A percentile compares a stretch with the other conserved stretches of the same genome.
phyloP scores from a whole-genome alignment of 2,888 invertebrate genomes.

The Plebejus melissa region DNA sequence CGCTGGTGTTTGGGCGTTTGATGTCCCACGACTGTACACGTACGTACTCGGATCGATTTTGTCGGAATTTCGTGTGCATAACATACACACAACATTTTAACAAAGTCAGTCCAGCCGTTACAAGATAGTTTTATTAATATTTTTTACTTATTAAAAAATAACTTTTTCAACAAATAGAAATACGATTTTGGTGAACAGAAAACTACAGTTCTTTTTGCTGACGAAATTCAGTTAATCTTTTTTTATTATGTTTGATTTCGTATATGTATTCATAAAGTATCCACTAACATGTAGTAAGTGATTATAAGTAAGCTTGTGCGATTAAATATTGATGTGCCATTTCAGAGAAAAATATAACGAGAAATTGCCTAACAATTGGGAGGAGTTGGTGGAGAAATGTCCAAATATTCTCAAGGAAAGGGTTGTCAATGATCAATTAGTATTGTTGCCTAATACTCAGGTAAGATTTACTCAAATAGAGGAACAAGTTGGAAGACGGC shows the following conservation, averaged over 20 bases:
- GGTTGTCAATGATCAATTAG: constrained; percentile 69
- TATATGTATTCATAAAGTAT: no score
- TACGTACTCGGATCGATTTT: constrained; percentile 35
- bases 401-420: constrained; percentile 76
- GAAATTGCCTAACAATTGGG: constrained; percentile 84
- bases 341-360: constrained; percentile 81
- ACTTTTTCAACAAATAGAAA: no score
- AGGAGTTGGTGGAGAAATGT: constrained; percentile 79
- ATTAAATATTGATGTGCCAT: constrained; percentile 33
- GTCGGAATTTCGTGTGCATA: no score
- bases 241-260: not conserved
- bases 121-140: no score
- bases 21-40: constrained; percentile 79
- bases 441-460: constrained; percentile 68
- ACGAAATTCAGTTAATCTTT: not conserved
- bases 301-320: not conserved
- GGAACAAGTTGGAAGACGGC: no score
- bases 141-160: no score
- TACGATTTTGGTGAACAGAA: not conserved
- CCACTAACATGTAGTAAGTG: not conserved
- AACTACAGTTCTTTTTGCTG: not conserved
- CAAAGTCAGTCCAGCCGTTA: no score
- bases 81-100: no score
- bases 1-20: constrained; percentile 80
- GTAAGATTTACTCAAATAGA: constrained; percentile 39